These are phyloP conservation scores for Glossosoma conforme DNA, from an alignment of 1,140 invertebrate species.

Conservation along the genomic window DNA sequence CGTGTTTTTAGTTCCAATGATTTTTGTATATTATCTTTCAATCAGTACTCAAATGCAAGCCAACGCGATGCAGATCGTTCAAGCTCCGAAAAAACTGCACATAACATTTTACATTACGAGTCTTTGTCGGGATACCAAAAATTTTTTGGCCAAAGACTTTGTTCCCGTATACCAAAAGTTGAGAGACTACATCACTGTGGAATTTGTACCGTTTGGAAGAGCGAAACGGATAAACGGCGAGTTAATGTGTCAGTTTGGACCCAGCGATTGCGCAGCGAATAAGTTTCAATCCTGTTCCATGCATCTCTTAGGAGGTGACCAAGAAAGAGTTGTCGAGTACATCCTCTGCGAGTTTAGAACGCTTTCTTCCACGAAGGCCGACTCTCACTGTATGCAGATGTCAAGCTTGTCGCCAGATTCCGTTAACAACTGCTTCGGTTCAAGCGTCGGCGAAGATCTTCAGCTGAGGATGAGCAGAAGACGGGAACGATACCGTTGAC, in stretches of 20 bases:
- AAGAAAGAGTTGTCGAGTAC: constrained; percentile 37
- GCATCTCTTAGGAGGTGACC: constrained; percentile 33
- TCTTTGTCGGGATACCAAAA: constrained; percentile 35
- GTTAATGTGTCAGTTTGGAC: constrained; percentile 37
- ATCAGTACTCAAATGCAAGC: too few relatives aligned
- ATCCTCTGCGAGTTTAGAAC: constrained; percentile 40
- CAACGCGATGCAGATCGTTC: constrained; percentile 3
- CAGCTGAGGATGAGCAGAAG: constrained; percentile 11
- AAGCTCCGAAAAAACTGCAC: constrained; percentile 34
- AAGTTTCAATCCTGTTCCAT: constrained; percentile 41
- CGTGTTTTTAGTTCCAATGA: neutral
- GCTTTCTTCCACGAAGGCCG: constrained; percentile 10
- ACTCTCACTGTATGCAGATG: constrained; percentile 17
- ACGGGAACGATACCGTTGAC: constrained; percentile 9
- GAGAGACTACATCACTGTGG: constrained; percentile 36
- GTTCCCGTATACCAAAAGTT: constrained; percentile 35
- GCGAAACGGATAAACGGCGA: constrained; percentile 29
- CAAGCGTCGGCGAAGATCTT: constrained; percentile 8
- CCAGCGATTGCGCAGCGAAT: constrained; percentile 40
- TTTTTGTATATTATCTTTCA: too few relatives aligned
- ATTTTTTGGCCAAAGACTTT: constrained; percentile 35
- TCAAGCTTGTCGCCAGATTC: constrained; percentile 1
- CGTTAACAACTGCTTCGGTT: constrained; percentile 13
- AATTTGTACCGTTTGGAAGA: constrained; percentile 43
- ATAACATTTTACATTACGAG: constrained; percentile 37